Percentiles rank a stretch among this genome's conserved stretches.
Conservation (phyloP, 1,140 invertebrate species). For the Nephila pilipes region DNA sequence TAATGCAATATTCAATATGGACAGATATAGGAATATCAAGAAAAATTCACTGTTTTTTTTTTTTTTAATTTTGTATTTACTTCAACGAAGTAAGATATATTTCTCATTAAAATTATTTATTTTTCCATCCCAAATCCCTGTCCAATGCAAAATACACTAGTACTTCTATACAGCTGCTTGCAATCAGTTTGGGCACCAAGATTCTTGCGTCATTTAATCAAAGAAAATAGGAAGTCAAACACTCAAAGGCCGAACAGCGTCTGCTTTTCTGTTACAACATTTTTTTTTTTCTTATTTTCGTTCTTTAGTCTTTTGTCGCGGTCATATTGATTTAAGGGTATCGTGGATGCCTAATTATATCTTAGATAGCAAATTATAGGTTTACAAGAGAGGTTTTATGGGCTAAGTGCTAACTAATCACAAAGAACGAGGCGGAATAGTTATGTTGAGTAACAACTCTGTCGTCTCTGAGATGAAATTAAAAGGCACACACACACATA, state of each 20-base stretch:
- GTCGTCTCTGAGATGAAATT: not conserved
- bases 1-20: too few relatives aligned
- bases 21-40: too few relatives aligned
- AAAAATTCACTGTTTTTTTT: too few relatives aligned
- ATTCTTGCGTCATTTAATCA: not conserved
- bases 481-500: not conserved
- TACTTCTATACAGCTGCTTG: not conserved
- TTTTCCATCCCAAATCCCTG: too few relatives aligned
- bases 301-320: not conserved
- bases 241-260: not conserved
- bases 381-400: not conserved
- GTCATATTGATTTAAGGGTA: not conserved
- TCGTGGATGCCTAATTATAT: not conserved
- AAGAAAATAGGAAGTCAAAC: not conserved
- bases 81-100: too few relatives aligned
- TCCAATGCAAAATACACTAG: not conserved
- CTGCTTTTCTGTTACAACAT: not conserved
- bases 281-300: not conserved
- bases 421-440: not conserved
- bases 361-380: slow-evolving; percentile 4
- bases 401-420: not conserved
- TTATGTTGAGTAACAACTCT: not conserved
- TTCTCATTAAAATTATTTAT: too few relatives aligned
- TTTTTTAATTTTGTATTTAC: too few relatives aligned
- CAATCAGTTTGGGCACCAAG: slow-evolving; percentile 1